Evolutionary conservation across 2,888 invertebrate species (phyloP), one percentile per base, ranked within the genome.

Genomic region (Sarcophaga carnaria): DNA sequence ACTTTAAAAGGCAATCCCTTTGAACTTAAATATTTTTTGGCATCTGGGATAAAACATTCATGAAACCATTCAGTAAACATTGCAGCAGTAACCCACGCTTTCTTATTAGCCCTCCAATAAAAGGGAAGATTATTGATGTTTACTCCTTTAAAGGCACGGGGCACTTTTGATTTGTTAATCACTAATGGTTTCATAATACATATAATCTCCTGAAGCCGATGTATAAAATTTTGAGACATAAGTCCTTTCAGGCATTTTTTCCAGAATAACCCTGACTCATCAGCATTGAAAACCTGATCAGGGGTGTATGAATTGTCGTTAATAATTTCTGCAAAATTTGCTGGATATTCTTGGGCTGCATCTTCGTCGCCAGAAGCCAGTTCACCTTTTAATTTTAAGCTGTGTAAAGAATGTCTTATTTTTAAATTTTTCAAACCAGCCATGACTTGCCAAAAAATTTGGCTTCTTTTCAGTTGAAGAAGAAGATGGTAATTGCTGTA

Each of bases 181-280:
- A 90, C 72, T 78, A 91, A 78, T 25, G 90, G 90, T 84, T 89
- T 91, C 69, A 89, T 62, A 88, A 83, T 78, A 22, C 22, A 22
- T 22, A 14, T 62, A 45, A 71, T 80, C 83, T 8, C 37, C 78
- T 17, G 77, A 81, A 59, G 86, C 86, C 80, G 88, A 83, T 87
- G 90, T 91, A 80, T 91, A 89, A 1, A 89, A 88, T 83, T 90
- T 89, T 8, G 90, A 85, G 60, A 17, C 60, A 60, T 60, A n/a
- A 25, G 91, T 92, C 85, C 90, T 67, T 45, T 86, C 89, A 25
- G 91, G 90, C 90, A 92, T 90, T 89, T 89, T 90, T 91, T 90
- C 89, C 90, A 86, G 89, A 90, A 81, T 22, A 90, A 75, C 6
- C 89, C 90, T 2, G 89, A 89, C 85, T 90, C 90, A 63, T 90